Evolutionary conservation across 1,140 invertebrate species (phyloP).

Genomic region (Thalassaphorura encarpata): DNA sequence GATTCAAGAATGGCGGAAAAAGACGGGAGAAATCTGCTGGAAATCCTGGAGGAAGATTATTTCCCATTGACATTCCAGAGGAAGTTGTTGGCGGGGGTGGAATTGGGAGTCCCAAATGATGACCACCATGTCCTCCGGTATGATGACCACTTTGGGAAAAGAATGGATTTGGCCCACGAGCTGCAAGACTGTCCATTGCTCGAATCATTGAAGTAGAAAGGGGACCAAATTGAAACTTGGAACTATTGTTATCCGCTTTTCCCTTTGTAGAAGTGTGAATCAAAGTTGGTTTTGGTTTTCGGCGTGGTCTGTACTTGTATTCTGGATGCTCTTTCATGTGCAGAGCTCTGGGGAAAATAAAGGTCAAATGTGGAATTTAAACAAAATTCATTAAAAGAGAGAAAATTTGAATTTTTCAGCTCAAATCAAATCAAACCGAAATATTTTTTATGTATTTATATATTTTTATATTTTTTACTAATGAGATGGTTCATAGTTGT

Average conservation of each 20-base stretch:
- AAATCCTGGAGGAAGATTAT: background rate
- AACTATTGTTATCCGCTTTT: conserved; percentile 25
- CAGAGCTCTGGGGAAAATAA: conserved; percentile 56
- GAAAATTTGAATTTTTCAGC: background rate
- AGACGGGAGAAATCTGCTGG: background rate
- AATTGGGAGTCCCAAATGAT: background rate
- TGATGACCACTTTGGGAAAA: conserved; percentile 1
- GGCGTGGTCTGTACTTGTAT: conserved; percentile 84
- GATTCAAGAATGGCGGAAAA: background rate
- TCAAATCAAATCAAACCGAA: background rate
- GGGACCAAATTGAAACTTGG: conserved; percentile 14
- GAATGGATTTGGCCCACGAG: conserved; percentile 15
- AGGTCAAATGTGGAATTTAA: background rate
- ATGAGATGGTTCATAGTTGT: background rate
- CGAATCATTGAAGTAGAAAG: conserved; percentile 23
- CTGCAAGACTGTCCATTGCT: conserved; percentile 24
- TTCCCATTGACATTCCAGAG: background rate
- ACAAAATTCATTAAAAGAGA: background rate
- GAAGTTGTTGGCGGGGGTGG: background rate
- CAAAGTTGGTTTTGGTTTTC: conserved; percentile 70
- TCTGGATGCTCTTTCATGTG: conserved; percentile 97
- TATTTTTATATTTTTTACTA: background rate
- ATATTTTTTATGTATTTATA: too few species aligned
- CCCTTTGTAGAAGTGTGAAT: conserved; percentile 19
- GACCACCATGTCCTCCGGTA: background rate